Conservation (phyloP, 2,797 vertebrate genomes). For the Enteromius thamalakanensis region DNA sequence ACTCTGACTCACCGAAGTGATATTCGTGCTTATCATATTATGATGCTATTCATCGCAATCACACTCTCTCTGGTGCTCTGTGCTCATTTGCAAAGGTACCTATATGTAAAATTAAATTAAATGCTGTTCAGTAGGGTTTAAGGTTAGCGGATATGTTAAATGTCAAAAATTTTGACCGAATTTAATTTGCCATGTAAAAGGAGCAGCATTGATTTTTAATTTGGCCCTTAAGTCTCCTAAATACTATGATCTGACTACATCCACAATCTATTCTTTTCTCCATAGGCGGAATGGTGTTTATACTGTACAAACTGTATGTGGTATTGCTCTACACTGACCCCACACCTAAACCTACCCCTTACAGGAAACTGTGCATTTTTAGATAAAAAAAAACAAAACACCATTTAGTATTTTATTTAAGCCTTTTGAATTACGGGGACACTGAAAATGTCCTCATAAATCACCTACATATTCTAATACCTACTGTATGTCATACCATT, state of each 20-base stretch:
- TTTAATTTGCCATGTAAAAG: neutral
- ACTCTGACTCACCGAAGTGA: slow-evolving; percentile 11
- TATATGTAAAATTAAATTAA: neutral
- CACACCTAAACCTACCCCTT: too few species aligned
- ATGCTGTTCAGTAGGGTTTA: neutral
- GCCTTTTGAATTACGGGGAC: too few species aligned
- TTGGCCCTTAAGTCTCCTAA: neutral
- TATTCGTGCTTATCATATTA: neutral
- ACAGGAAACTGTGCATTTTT: too few species aligned
- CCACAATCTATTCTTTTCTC: neutral
- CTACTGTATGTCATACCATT: too few species aligned
- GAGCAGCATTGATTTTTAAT: neutral
- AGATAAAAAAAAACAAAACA: too few species aligned
- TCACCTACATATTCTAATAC: too few species aligned
- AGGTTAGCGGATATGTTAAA: neutral
- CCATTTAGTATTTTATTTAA: too few species aligned
- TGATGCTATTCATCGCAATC: neutral
- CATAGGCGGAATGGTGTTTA: too few species aligned
- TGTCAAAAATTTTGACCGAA: neutral
- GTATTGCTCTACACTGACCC: too few species aligned
- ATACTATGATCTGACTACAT: neutral
- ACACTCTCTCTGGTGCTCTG: neutral
- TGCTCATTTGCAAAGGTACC: neutral
- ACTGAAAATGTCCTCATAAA: too few species aligned
- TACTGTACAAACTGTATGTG: too few species aligned